Evolutionary conservation across 2,888 invertebrate genomes (phyloP).

Genomic region (Beris chalybata): DNA sequence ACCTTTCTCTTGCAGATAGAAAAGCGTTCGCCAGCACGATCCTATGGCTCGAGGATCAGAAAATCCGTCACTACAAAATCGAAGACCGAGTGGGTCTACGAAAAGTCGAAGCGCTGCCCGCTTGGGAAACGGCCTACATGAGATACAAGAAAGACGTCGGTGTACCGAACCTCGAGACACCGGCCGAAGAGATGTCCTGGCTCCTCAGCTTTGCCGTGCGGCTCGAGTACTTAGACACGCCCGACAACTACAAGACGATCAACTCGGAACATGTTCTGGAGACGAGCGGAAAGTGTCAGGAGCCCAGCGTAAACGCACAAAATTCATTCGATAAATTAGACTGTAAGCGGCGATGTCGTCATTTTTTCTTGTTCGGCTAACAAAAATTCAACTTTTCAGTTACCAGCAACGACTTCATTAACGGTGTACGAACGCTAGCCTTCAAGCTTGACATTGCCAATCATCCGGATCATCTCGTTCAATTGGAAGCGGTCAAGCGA

Average conservation of each 20-base stretch:
- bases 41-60: slow-evolving; percentile 91
- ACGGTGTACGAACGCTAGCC: slow-evolving; percentile 78
- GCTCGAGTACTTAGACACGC: slow-evolving; percentile 78
- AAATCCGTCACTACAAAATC: slow-evolving; percentile 84
- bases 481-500: slow-evolving; percentile 69
- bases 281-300: slow-evolving; percentile 61
- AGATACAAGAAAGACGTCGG: slow-evolving; percentile 75
- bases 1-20: slow-evolving; percentile 65
- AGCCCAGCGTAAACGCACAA: slow-evolving; percentile 74
- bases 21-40: slow-evolving; percentile 77
- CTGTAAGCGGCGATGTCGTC: slow-evolving; percentile 64
- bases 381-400: slow-evolving; percentile 60
- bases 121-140: slow-evolving; percentile 73
- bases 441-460: slow-evolving; percentile 76
- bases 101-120: slow-evolving; percentile 62
- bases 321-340: slow-evolving; percentile 85
- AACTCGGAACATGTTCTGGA: slow-evolving; percentile 64
- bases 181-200: slow-evolving; percentile 80
- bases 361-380: background rate
- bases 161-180: slow-evolving; percentile 67
- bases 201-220: slow-evolving; percentile 80
- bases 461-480: slow-evolving; percentile 79
- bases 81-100: slow-evolving; percentile 77
- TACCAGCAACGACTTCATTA: slow-evolving; percentile 77
- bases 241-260: slow-evolving; percentile 69